These are phyloP conservation scores for Macaria liturata DNA, from an alignment of 2,888 invertebrate species.

Conservation along the genomic window DNA sequence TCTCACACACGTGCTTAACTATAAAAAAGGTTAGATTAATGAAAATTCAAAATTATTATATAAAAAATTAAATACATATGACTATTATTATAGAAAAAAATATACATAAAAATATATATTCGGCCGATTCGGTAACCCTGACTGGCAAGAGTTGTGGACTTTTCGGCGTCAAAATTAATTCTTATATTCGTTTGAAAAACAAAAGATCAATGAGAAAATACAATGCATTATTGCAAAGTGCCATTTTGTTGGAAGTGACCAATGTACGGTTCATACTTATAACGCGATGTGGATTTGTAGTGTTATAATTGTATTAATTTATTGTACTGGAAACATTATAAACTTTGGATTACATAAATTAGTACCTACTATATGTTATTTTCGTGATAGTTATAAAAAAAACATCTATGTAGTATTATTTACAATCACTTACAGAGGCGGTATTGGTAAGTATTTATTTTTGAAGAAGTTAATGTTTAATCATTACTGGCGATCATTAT, in stretches of 20 bases:
- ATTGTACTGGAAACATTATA: conserved; percentile 66
- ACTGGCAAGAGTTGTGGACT: conserved; percentile 85
- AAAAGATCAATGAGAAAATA: conserved; percentile 60
- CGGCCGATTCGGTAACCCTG: conserved; percentile 88
- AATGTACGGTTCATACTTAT: conserved; percentile 57
- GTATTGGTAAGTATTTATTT: conserved; percentile 63
- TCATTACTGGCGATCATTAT: conserved; percentile 53
- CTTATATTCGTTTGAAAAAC: conserved; percentile 53
- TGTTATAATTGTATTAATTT: conserved; percentile 61
- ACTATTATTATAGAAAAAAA: conserved; percentile 80
- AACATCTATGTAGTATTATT: conserved; percentile 69
- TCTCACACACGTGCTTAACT: conserved; percentile 65
- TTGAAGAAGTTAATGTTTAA: conserved; percentile 46
- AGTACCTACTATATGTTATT: conserved; percentile 73
- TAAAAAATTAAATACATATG: conserved; percentile 81
- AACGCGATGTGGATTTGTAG: conserved; percentile 63
- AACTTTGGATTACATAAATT: conserved; percentile 68
- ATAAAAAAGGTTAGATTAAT: conserved; percentile 75
- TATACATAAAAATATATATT: conserved; percentile 81
- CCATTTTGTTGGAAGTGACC: conserved; percentile 76
- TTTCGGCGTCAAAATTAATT: conserved; percentile 78
- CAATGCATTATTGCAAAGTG: conserved; percentile 78
- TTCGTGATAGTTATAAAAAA: conserved; percentile 78
- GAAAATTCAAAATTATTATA: conserved; percentile 83
- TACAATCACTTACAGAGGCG: conserved; percentile 62